Conservation (phyloP, 2,113 vertebrate genomes). For the Pampusana beccarii region DNA sequence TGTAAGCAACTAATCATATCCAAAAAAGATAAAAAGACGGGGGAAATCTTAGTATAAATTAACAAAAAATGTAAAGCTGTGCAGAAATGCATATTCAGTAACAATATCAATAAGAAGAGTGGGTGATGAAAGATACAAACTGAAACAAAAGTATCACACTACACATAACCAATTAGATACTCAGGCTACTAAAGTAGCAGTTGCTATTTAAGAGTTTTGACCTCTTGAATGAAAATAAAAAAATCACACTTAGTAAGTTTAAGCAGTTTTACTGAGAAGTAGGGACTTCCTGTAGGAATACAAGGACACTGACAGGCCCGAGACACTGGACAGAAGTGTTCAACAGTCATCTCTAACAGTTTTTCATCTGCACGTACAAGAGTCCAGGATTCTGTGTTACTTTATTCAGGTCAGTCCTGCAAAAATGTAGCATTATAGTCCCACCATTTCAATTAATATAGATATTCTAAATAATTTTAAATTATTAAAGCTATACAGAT, state of each 20-base stretch:
- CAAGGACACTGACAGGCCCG: too few species aligned
- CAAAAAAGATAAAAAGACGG: neutral
- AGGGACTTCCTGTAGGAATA: neutral
- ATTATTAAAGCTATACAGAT: neutral
- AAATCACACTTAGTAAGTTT: neutral
- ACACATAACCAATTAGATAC: neutral
- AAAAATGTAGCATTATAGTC: neutral
- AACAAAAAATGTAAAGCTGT: neutral
- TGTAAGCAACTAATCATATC: neutral
- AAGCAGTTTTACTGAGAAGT: neutral
- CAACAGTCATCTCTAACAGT: neutral
- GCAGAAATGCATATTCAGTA: neutral
- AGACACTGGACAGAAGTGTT: neutral
- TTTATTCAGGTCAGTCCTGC: neutral
- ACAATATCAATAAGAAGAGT: neutral
- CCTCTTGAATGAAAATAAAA: neutral
- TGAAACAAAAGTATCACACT: neutral
- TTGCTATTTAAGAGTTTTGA: neutral
- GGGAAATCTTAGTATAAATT: neutral
- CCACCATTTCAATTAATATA: neutral
- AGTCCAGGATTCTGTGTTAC: neutral
- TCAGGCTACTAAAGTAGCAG: neutral
- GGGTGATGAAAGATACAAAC: neutral
- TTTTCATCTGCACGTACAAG: neutral
- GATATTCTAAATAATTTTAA: neutral